Evolutionary conservation across 1,140 invertebrate genomes (phyloP), one percentile per base, ranked within the genome.

Genomic region (Schlechtendalia chinensis): DNA sequence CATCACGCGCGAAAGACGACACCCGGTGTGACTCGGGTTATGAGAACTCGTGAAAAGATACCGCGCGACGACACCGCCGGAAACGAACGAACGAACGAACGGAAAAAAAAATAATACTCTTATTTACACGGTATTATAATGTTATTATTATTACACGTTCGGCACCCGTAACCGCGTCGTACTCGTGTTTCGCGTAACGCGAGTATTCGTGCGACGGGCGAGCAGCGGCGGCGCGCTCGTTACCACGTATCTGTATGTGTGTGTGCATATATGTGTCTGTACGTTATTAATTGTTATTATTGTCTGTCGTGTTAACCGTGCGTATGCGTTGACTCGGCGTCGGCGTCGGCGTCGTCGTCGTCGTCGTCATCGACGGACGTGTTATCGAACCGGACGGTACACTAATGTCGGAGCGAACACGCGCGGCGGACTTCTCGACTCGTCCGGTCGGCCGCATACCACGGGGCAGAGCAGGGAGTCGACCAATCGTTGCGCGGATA

Each of bases 371-470:
- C n/a, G 74, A 61, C 74, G n/a, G n/a, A 61, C 74, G 74, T 61
- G n/a, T 17, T 16, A 59, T 79, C 22, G 5, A 61, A 59, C 56
- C 74, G 74, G 58, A 79, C 74, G 54, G 56, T 59, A 59, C 74
- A 61, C 74, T 59, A 61, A 58, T 39, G 74, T 39, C 58, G 56
- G 24, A 32, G 32, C 54, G 54, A 79, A 79, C 74, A 79, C 74
- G 74, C 74, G 74, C 74, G 74, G 56, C 58, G 74, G 74, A 79
- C 74, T 79, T 79, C 54, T 79, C 74, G 74, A 79, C 74, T 77
- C 74, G 74, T 79, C 56, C 74, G 74, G 74, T 61, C 74, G 74
- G 74, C 74, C 74, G 74, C 74, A 79, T 79, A 79, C 74, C 74
- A 79, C 74, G 74, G 74, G 74, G 74, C 74, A 79, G 74, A 79